Percentiles rank a stretch among this genome's conserved stretches.
phyloP scores from a whole-genome alignment of 2,113 vertebrate genomes.

The Patagioenas fasciata region DNA sequence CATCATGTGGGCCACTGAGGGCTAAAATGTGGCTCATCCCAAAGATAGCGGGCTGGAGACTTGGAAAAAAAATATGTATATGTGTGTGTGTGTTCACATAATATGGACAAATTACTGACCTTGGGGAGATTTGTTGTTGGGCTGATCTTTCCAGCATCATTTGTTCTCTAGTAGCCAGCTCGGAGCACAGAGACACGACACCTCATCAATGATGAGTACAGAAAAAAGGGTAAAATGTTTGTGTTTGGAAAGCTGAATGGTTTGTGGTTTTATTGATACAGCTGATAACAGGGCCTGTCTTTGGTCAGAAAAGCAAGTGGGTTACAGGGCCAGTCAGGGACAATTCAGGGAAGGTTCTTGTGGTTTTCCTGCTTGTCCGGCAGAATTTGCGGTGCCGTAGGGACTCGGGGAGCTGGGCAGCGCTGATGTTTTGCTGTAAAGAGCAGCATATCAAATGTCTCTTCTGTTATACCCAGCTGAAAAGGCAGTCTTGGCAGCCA shows the following conservation, averaged over 20 bases:
- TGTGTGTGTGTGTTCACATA: neutral
- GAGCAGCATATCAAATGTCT: neutral
- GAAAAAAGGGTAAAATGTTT: neutral
- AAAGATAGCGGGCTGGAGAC: neutral
- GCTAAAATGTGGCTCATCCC: neutral
- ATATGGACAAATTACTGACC: neutral
- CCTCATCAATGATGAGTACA: rapidly evolving
- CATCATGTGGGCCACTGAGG: neutral
- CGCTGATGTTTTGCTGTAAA: neutral
- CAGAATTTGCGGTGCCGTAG: neutral
- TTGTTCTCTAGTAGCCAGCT: neutral
- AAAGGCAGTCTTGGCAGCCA: neutral
- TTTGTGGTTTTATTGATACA: neutral
- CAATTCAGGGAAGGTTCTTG: neutral
- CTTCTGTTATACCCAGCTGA: neutral
- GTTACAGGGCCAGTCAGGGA: neutral
- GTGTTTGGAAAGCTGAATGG: neutral
- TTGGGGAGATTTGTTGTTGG: neutral
- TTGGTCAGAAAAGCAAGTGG: neutral
- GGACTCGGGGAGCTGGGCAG: neutral
- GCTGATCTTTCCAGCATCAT: neutral
- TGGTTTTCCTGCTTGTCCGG: neutral
- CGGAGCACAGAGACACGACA: rapidly evolving
- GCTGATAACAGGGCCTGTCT: neutral
- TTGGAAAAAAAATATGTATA: too few species aligned